These are phyloP conservation scores for Acanthosepion pharaonis DNA, from an alignment of 2,888 invertebrate species.

Conservation along the genomic window DNA sequence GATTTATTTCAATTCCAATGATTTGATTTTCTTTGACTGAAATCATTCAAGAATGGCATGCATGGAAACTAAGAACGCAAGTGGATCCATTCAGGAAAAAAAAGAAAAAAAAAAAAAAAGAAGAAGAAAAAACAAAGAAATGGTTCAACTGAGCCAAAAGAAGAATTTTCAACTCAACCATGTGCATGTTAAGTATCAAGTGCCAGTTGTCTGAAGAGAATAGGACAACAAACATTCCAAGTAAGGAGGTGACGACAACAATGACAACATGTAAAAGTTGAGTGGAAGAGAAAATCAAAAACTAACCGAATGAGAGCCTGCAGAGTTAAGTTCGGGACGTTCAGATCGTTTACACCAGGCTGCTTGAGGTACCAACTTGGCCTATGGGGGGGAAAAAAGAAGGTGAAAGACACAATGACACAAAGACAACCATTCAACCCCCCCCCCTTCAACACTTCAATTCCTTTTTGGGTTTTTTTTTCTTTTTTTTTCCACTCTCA, in stretches of 20 bases:
- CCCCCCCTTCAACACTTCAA: not conserved
- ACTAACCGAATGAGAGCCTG: constrained; percentile 33
- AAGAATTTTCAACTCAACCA: no score
- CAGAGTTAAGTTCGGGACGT: constrained; percentile 23
- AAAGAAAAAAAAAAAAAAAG: no score
- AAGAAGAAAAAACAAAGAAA: no score
- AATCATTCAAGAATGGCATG: no score
- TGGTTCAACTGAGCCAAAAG: no score
- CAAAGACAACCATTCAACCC: no score
- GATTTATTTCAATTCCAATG: not conserved
- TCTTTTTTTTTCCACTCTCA: no score
- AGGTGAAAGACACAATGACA: not conserved
- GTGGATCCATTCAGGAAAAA: no score
- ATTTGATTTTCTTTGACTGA: not conserved
- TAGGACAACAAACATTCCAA: not conserved
- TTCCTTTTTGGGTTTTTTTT: no score
- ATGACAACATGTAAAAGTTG: not conserved
- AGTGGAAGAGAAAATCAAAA: not conserved
- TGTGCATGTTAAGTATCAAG: no score
- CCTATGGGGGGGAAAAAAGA: constrained; percentile 9
- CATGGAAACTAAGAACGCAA: no score
- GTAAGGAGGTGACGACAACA: not conserved
- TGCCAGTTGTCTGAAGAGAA: not conserved
- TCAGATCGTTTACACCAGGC: constrained; percentile 33
- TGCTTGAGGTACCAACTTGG: constrained; percentile 22